Percentiles rank a stretch among this genome's conserved stretches.
Conservation (phyloP, 2,888 invertebrate species). For the Drosophila quinaria region DNA sequence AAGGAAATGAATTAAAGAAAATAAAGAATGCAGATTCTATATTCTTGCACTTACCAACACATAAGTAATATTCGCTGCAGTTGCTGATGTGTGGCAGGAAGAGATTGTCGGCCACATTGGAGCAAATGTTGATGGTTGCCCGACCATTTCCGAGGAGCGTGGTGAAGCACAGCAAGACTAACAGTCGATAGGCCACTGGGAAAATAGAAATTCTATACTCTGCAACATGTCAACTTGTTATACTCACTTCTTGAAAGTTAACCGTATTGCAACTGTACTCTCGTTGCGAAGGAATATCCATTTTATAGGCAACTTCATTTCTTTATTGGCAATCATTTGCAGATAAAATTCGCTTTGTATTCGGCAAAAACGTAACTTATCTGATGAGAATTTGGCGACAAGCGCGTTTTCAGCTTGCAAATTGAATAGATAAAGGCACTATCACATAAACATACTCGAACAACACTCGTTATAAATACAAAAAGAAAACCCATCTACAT, state of each 20-base stretch:
- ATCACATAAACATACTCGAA: slow-evolving; percentile 1
- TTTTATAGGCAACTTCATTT: slow-evolving; percentile 56
- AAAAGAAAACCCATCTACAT: slow-evolving; percentile 21
- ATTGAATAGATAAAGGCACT: slow-evolving; percentile 51
- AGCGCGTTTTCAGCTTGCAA: slow-evolving; percentile 31
- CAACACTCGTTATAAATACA: slow-evolving; percentile 9
- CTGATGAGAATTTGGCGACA: slow-evolving; percentile 22
- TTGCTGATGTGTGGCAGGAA: slow-evolving; percentile 66
- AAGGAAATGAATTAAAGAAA: neutral
- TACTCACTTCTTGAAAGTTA: slow-evolving; percentile 39
- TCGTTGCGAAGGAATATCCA: neutral
- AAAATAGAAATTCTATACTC: neutral
- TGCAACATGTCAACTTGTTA: too few relatives aligned
- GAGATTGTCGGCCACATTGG: slow-evolving; percentile 60
- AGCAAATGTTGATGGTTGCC: slow-evolving; percentile 61
- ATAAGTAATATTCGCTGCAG: slow-evolving; percentile 73
- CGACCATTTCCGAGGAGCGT: slow-evolving; percentile 28
- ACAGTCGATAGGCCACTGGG: slow-evolving; percentile 51
- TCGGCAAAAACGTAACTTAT: slow-evolving; percentile 33
- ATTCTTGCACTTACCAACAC: slow-evolving; percentile 55
- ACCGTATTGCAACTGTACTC: slow-evolving; percentile 35
- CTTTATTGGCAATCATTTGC: slow-evolving; percentile 41
- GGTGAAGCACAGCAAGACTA: slow-evolving; percentile 42
- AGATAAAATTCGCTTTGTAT: slow-evolving; percentile 19
- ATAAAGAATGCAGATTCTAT: too few relatives aligned